Conservation (phyloP, 2,888 invertebrate genomes). For the Acanthoscelides obtectus region DNA sequence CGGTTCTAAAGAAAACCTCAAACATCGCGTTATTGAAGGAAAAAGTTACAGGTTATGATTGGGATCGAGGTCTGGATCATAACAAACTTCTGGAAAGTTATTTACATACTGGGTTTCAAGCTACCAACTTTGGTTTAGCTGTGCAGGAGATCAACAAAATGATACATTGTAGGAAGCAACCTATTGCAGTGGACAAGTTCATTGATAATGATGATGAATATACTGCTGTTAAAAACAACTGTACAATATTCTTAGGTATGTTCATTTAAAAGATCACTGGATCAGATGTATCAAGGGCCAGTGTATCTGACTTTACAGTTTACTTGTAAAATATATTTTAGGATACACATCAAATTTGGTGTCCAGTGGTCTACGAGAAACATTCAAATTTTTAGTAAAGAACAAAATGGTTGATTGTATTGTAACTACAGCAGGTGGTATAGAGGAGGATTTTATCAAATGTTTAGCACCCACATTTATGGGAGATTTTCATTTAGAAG, state of each 20-base stretch:
- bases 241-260: conserved; percentile 83
- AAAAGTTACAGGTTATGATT: conserved; percentile 84
- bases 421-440: conserved; percentile 95
- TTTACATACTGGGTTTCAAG: conserved; percentile 89
- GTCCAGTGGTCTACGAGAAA: conserved; percentile 89
- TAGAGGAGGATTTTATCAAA: conserved; percentile 99
- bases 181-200: conserved; percentile 63
- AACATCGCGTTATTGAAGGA: conserved; percentile 36
- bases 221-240: conserved; percentile 70
- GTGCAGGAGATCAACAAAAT: conserved; percentile 90
- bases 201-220: conserved; percentile 73
- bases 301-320: no score
- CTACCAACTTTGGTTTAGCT: conserved; percentile 89
- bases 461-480: conserved; percentile 92
- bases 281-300: no score
- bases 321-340: no score
- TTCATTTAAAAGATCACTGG: neutral
- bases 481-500: conserved; percentile 84
- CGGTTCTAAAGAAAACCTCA: conserved; percentile 37
- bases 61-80: conserved; percentile 85
- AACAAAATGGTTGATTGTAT: conserved; percentile 91
- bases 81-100: conserved; percentile 77
- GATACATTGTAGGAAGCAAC: conserved; percentile 69
- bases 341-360: conserved; percentile 97
- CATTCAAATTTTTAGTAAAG: conserved; percentile 78